A percentile compares a stretch with the other conserved stretches of the same genome.
Evolutionary conservation across 2,113 vertebrate species (phyloP).

Genomic region (Chaetodon trifascialis): DNA sequence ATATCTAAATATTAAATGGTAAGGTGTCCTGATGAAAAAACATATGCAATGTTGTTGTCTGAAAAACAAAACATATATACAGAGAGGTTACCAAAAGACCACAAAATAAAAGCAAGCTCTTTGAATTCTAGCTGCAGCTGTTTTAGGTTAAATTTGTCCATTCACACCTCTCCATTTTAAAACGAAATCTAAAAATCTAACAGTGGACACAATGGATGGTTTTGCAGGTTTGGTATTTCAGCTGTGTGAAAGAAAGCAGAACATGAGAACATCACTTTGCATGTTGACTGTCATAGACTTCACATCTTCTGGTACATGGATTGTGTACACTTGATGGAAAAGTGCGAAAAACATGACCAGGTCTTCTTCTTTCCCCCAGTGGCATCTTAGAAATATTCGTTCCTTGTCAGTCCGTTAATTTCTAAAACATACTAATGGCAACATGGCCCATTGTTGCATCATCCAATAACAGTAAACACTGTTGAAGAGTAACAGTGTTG

Average conservation of each 20-base stretch:
- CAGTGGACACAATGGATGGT: background rate
- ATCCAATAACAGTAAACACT: conserved; percentile 36
- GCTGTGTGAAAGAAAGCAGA: background rate
- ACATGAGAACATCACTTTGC: background rate
- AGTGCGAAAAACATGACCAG: conserved; percentile 4
- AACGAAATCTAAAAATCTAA: background rate
- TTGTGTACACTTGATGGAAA: background rate
- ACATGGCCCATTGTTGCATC: background rate
- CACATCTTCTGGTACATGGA: background rate
- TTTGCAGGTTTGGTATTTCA: background rate
- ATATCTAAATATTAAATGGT: background rate
- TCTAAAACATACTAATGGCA: conserved; percentile 22
- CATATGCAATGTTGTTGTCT: background rate
- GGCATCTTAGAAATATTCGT: background rate
- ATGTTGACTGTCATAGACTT: background rate
- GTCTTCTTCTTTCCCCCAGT: background rate
- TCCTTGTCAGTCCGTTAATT: background rate
- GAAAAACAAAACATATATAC: too few species aligned
- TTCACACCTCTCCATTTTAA: background rate
- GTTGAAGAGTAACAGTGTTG: conserved; percentile 5
- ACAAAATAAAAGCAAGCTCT: too few species aligned
- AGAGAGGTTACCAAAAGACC: too few species aligned
- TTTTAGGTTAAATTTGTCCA: too few species aligned
- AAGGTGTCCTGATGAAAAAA: background rate
- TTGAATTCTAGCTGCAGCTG: too few species aligned